Evolutionary conservation across 2,113 vertebrate species (phyloP).

Genomic region (Callocephalon fimbriatum): DNA sequence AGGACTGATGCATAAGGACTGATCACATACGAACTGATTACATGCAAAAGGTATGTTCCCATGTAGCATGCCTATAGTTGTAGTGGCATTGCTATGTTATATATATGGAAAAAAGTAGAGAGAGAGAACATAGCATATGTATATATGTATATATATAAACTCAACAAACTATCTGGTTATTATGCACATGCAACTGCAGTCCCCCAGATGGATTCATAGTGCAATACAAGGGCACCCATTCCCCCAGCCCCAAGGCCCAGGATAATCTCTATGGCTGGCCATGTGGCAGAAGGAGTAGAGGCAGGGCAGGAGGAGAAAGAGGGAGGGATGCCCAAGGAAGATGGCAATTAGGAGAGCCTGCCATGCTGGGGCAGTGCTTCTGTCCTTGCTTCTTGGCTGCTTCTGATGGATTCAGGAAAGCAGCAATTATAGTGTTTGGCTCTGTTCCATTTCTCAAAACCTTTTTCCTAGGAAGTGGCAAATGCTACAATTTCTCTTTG

Average conservation of each 20-base stretch:
- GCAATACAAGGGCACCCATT: not conserved
- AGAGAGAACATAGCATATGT: not conserved
- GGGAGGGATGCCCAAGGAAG: not conserved
- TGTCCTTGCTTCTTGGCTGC: not conserved
- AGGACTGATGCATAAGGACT: not conserved
- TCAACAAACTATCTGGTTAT: not conserved
- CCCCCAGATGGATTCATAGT: not conserved
- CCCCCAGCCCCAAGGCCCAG: not conserved
- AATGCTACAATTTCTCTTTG: not conserved
- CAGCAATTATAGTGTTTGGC: not conserved
- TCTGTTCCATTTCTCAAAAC: not conserved
- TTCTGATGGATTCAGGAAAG: not conserved
- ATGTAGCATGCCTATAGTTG: rapidly evolving
- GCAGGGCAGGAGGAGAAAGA: not conserved
- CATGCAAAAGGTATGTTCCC: not conserved
- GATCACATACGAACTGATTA: not conserved
- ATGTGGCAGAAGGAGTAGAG: not conserved
- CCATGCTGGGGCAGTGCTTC: not conserved
- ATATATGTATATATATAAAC: not conserved
- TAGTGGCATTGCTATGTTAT: not conserved
- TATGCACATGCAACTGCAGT: not conserved
- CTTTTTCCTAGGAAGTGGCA: not conserved
- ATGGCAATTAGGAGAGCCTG: not conserved
- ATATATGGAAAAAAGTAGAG: not conserved
- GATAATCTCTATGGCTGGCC: not conserved